Evolutionary conservation across 2,888 invertebrate genomes (phyloP), one percentile per base, ranked within the genome.

Genomic region (Troglohyphantes excavatus): DNA sequence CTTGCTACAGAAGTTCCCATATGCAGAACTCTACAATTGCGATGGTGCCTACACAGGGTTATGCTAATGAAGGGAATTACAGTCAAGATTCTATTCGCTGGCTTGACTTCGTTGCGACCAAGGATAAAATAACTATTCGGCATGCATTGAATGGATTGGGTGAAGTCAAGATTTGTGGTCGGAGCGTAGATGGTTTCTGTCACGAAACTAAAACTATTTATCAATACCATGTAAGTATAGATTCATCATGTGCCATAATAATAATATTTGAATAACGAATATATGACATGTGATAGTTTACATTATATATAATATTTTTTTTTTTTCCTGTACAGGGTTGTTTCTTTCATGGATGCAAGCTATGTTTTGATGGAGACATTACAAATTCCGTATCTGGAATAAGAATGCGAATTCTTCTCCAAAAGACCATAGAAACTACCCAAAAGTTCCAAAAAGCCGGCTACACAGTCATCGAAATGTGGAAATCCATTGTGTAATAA

Each of bases 401-500:
- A 23, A 86, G 91, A 1, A 78, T 91, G 84, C 23, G 72, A 3
- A 83, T 88, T 19, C 6, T 85, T n/a, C n/a, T n/a, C n/a, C 75
- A 84, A 39, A 59, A 87, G 26, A 91, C 91, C 2, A 43, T 61
- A 43, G 86, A 88, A 53, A 91, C 83, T 61, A 76, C 86, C 23
- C 11, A 76, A 3, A 78, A 67, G n/a, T 65, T 91, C 7, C 39
- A 67, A 70, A 13, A 39, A 0, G 46, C 46, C n/a, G 92, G 92
- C 0, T 92, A 88, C 43, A 82, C 46, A 0, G 91, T 92, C 19
- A 63, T 86, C 0, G 89, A 65, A 17, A 91, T 85, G 11, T 92
- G 92, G 92, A 92, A 92, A 67, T 91, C 91, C 43, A 91, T n/a
- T n/a, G n/a, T n/a, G n/a, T n/a, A n/a, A n/a, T n/a, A n/a, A n/a